These are phyloP conservation scores for Anseranas semipalmata DNA, from an alignment of 2,113 vertebrate species.

Conservation along the genomic window DNA sequence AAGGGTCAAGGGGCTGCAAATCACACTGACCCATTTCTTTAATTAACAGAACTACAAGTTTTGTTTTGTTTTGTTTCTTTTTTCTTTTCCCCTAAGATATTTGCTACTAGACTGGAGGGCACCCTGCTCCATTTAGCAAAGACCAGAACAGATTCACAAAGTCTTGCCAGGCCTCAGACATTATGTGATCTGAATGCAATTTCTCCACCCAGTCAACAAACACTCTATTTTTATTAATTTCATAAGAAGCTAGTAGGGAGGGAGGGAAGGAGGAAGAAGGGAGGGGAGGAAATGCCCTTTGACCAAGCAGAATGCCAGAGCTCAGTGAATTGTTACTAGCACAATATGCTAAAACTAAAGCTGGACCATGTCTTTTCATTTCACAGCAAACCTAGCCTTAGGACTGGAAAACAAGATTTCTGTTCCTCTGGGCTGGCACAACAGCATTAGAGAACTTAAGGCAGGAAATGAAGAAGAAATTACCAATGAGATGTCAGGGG, in stretches of 20 bases:
- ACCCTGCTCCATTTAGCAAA: conserved; percentile 29
- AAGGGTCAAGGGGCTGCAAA: background rate
- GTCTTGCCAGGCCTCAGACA: conserved; percentile 36
- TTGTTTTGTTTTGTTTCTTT: background rate
- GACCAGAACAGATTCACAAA: conserved; percentile 7
- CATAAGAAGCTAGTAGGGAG: background rate
- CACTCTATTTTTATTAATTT: conserved; percentile 56
- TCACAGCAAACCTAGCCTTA: conserved; percentile 10
- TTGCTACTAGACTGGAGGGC: background rate
- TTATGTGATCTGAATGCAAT: conserved; percentile 57
- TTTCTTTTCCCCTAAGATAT: background rate
- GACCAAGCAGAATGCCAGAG: conserved; percentile 28
- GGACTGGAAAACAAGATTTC: conserved; percentile 18
- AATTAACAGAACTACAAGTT: background rate
- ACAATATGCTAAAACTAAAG: conserved; percentile 31
- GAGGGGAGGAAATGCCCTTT: conserved; percentile 33
- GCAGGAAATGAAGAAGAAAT: background rate
- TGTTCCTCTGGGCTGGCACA: conserved; percentile 10
- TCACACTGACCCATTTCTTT: background rate
- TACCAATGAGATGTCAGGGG: background rate
- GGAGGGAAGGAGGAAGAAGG: background rate
- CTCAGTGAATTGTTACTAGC: conserved; percentile 13
- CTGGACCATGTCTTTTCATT: background rate
- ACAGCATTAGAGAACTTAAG: background rate
- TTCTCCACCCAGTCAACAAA: conserved; percentile 53